These are phyloP conservation scores for Semicossyphus pulcher DNA, from an alignment of 2,113 vertebrate genomes.

Conservation along the genomic window DNA sequence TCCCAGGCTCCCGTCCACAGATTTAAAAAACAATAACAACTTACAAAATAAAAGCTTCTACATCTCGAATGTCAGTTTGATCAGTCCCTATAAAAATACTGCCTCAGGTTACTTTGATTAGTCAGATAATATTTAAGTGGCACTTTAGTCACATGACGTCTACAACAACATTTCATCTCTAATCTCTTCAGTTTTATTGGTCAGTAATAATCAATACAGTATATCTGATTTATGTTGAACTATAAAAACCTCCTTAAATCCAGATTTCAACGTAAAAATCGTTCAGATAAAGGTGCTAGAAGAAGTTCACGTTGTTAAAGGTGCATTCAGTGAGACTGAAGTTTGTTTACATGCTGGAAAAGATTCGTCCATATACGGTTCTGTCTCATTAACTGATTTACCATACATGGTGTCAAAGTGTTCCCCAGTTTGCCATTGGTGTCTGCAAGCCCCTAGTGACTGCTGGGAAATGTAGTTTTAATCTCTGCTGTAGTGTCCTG, in stretches of 20 bases:
- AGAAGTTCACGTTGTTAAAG: no score
- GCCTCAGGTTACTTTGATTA: slow-evolving; percentile 23
- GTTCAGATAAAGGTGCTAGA: no score
- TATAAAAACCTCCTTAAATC: no score
- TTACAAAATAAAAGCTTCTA: background rate
- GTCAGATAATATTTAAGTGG: slow-evolving; percentile 17
- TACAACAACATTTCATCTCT: background rate
- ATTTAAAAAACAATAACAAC: slow-evolving; percentile 7
- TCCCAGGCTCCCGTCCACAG: slow-evolving; percentile 51
- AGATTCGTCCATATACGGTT: no score
- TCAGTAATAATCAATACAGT: no score
- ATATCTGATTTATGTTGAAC: no score
- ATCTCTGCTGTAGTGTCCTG: background rate
- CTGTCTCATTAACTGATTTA: no score
- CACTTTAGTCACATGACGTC: no score
- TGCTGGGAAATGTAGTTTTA: slow-evolving; percentile 8
- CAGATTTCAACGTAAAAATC: no score
- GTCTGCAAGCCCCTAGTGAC: slow-evolving; percentile 7
- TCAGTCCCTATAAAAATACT: slow-evolving; percentile 20
- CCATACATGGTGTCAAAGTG: background rate
- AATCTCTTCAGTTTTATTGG: no score
- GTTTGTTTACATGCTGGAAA: no score
- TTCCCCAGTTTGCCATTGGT: background rate
- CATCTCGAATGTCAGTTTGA: slow-evolving; percentile 16
- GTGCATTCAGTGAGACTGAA: no score